Percentiles rank a stretch among this genome's conserved stretches.
Evolutionary conservation across 2,888 invertebrate species (phyloP).

Genomic region (Synergus laeviventris): DNA sequence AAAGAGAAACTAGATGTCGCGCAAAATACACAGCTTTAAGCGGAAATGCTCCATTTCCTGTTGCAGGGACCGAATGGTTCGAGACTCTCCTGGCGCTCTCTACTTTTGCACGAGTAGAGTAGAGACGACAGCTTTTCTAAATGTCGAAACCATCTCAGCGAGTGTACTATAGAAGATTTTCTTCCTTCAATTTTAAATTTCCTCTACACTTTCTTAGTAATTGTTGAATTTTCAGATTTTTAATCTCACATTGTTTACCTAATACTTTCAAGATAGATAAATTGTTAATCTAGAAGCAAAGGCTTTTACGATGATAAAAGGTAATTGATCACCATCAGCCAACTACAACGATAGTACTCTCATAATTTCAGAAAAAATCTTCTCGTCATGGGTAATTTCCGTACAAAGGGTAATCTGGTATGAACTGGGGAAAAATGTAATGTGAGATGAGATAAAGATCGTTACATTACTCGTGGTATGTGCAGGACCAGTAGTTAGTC

Average conservation of each 20-base stretch:
- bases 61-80: constrained; percentile 32
- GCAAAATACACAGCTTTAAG: constrained; percentile 39
- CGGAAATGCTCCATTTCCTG: constrained; percentile 40
- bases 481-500: constrained; percentile 12
- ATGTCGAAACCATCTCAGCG: constrained; percentile 26
- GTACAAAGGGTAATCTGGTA: constrained; percentile 18
- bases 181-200: background rate
- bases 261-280: too few species aligned
- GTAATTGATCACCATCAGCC: constrained; percentile 20
- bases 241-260: background rate
- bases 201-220: background rate
- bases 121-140: constrained; percentile 34
- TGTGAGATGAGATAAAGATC: constrained; percentile 25
- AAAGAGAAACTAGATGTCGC: constrained; percentile 37
- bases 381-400: constrained; percentile 16
- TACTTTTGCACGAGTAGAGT: constrained; percentile 21
- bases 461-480: constrained; percentile 25
- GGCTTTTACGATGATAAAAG: background rate
- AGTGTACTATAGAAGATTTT: constrained; percentile 19
- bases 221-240: background rate
- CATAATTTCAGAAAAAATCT: constrained; percentile 26
- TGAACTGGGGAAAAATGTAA: constrained; percentile 16
- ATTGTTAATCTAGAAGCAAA: background rate
- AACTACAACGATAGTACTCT: background rate
- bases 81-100: constrained; percentile 21